Evolutionary conservation across 2,888 invertebrate species (phyloP), one percentile per base, ranked within the genome.

Genomic region (Timandra comae): DNA sequence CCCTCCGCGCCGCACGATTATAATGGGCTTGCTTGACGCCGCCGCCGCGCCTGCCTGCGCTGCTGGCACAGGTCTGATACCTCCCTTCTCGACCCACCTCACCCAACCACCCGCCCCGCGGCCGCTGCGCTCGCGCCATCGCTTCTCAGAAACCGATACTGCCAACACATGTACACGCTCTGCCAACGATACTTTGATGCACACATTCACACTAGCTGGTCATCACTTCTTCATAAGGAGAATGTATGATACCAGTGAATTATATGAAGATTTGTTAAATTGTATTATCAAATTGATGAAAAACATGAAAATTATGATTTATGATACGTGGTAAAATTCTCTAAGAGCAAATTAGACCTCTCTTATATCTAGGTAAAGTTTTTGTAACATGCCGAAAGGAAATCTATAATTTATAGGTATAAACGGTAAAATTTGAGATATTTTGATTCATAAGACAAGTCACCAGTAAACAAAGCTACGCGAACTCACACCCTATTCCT

Each of bases 101-200:
- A 30, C 35, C 39, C 49, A 46, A 43, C 35, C 52, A 32, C 41
- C 48, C 44, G 53, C 43, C 56, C 42, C 39, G 31, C 48, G 29
- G 53, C 52, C 52, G 49, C 52, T 64, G 71, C 71, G 69, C 63
- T 58, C 60, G 68, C 71, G 67, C 65, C 62, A 55, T 56, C 56
- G 55, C 52, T 81, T 81, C 82, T 79, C 64, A 71, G 80, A 81
- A 81, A 73, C 67, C 63, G 69, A 78, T 69, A 70, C 66, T 63
- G 57, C 52, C 56, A 52, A 63, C 45, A 42, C 41, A 46, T 40
- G 47, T 49, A 53, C 59, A 56, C 58, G 16, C 16, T 54, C 50
- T 41, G 51, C 52, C 41, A 47, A 43, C 41, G 52, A 53, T 54
- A 52, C 39, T 36, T 37, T 61, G 58, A 57, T 52, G 47, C 56